Evolutionary conservation across 2,888 invertebrate species (phyloP), one percentile per base, ranked within the genome.

Genomic region (Cordilura impudica): DNA sequence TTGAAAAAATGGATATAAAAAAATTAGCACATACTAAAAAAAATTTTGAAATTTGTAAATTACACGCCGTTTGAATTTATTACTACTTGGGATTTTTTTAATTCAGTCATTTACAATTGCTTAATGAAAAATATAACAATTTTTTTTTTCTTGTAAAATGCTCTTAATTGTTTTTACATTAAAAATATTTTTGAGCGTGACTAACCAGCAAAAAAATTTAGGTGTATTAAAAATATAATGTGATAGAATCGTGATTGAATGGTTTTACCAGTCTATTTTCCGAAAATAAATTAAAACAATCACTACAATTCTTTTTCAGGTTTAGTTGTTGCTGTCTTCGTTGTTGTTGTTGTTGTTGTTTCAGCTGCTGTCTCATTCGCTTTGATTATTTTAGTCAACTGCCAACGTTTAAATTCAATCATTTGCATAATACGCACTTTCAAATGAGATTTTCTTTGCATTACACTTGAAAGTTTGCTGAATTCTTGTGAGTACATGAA

Each of bases 401-500:
- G 89, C 86, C 88, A 87, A 16, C 88, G 87, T 78, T 89, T 89
- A 58, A 89, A 89, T 81, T 88, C 89, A 56, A 89, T 84, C 90
- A 90, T 89, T 83, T 89, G 89, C 90, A 90, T 88, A 31, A 89
- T 85, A 54, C 88, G 85, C 5, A 90, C 86, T 16, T 91, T 89
- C 16, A 94, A 84, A 7, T 91, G 88, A 0, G 93, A 92, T 81
- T 93, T 90, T 0, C 90, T 88, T 4, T 90, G 86, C 78, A 95
- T 87, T 0, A 93, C 92, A 14, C 92, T 90, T 0, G 93, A 88
- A n/a, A 98, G 89, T 82, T 93, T 92, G 16, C 70, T 89, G 1
- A 95, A 96, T 88, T 98, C 97, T 75, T 92, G 91, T 5, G 93
- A 92, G 88, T 96, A 98, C 66, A 98, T 92, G 88, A 98, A 98